Evolutionary conservation across 2,113 vertebrate species (phyloP).

Genomic region (Engraulis encrasicolus): DNA sequence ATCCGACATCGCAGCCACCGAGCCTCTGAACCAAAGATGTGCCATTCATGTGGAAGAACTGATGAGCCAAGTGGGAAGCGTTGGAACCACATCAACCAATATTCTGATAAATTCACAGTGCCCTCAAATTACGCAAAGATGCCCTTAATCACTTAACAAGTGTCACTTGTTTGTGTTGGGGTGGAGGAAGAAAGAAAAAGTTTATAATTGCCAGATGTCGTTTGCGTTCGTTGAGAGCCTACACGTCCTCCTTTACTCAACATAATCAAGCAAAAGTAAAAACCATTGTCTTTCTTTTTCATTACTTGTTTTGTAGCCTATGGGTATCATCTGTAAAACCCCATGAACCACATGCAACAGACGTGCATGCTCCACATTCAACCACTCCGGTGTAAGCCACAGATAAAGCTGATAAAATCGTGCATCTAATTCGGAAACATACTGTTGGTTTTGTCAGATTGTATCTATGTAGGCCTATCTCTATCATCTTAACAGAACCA

Average conservation of each 20-base stretch:
- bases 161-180: no score
- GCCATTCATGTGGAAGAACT: conserved; percentile 31
- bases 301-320: no score
- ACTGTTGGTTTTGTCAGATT: neutral
- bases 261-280: no score
- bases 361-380: neutral
- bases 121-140: neutral
- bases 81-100: neutral
- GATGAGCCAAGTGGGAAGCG: neutral
- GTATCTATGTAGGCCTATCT: neutral
- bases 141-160: no score
- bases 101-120: neutral
- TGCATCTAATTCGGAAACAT: neutral
- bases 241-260: no score
- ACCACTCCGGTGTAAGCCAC: neutral
- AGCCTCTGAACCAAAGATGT: neutral
- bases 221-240: no score
- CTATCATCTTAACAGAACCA: neutral
- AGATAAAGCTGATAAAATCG: neutral
- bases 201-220: no score
- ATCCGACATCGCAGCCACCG: conserved; percentile 28
- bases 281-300: no score
- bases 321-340: neutral
- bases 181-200: no score
- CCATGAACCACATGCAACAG: neutral